Evolutionary conservation across 2,888 invertebrate species (phyloP).

Genomic region (Lymantria monacha): DNA sequence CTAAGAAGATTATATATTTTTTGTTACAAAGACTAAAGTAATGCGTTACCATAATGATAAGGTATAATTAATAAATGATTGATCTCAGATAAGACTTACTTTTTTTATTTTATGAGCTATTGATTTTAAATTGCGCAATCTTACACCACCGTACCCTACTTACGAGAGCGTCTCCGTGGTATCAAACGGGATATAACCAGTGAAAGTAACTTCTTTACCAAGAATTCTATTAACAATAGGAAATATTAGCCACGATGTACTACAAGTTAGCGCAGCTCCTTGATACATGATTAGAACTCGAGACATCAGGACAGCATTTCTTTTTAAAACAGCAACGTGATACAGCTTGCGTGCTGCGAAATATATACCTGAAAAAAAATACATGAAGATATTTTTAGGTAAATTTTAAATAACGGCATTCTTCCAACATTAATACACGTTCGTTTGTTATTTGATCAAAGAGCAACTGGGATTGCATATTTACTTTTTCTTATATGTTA

Average conservation of each 20-base stretch:
- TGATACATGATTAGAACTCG: slow-evolving; percentile 50
- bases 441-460: neutral
- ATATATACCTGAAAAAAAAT: slow-evolving; percentile 40
- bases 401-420: neutral
- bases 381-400: neutral
- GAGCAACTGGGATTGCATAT: no score
- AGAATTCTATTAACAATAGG: slow-evolving; percentile 52
- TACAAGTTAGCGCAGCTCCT: slow-evolving; percentile 40
- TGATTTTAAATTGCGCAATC: no score
- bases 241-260: slow-evolving; percentile 45
- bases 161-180: slow-evolving; percentile 30
- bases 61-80: no score
- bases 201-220: slow-evolving; percentile 49
- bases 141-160: no score
- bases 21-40: no score
- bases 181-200: slow-evolving; percentile 65
- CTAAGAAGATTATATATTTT: no score
- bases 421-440: neutral
- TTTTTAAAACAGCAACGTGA: slow-evolving; percentile 47
- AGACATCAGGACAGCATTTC: slow-evolving; percentile 50
- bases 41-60: no score
- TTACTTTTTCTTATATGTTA: no score
- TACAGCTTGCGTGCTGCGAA: slow-evolving; percentile 47
- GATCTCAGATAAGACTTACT: no score
- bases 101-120: no score